A percentile compares a stretch with the other conserved stretches of the same genome.
These are phyloP conservation scores for Dolomedes plantarius DNA, from an alignment of 2,888 invertebrate genomes.

Conservation along the genomic window DNA sequence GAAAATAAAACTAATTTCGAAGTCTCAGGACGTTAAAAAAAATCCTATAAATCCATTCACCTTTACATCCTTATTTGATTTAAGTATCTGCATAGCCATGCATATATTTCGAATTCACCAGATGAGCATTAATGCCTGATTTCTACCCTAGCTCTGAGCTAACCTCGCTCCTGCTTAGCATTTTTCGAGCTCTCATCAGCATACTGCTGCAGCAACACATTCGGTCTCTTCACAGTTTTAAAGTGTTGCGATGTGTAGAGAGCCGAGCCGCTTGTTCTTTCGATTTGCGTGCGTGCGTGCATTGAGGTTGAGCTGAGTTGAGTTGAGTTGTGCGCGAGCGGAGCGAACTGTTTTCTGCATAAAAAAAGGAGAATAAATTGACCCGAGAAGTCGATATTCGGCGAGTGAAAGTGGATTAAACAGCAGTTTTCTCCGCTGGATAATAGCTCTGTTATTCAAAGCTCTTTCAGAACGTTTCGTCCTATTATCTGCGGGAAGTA, in stretches of 20 bases:
- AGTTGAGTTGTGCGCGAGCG: neutral
- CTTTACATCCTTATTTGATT: neutral
- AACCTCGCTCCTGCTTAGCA: conserved; percentile 42
- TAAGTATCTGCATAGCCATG: neutral
- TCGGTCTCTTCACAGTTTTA: neutral
- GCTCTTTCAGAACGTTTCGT: neutral
- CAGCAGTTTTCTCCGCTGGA: neutral
- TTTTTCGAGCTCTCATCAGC: conserved; percentile 42
- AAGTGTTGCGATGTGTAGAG: neutral
- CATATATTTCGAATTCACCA: neutral
- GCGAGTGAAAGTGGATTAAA: neutral
- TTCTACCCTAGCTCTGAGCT: conserved; percentile 33
- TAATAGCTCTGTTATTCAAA: neutral
- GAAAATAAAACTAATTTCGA: too few relatives aligned
- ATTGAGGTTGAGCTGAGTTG: conserved; percentile 2
- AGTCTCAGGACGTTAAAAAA: too few relatives aligned
- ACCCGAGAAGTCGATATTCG: neutral
- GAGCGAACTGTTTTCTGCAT: neutral
- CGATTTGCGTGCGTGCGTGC: conserved; percentile 18
- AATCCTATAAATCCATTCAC: too few relatives aligned
- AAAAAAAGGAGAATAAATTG: conserved; percentile 12
- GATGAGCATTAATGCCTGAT: conserved; percentile 59
- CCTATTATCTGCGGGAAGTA: neutral
- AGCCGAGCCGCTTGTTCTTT: neutral
- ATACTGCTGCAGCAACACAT: conserved; percentile 26